Evolutionary conservation across 2,797 vertebrate species (phyloP), one percentile per base, ranked within the genome.

Genomic region (Capromys pilorides): DNA sequence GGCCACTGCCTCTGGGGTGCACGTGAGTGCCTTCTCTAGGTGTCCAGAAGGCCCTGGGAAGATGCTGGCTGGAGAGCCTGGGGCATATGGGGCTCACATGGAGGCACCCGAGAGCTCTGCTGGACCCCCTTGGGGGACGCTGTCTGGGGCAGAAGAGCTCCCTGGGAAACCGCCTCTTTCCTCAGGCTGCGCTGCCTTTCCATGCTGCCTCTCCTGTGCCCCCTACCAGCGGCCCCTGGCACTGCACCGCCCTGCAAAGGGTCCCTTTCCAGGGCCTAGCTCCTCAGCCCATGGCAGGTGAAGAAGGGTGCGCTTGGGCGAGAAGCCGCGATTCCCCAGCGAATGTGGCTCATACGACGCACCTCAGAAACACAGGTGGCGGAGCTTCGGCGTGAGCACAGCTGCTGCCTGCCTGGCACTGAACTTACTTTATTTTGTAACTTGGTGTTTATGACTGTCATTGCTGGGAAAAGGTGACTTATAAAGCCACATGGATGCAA

Each of bases 341-440:
- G 33, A 11, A 5, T 11, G 49, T 1, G 3, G 13, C 75, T 33
- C 5, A 6, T 10, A 0, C 8, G 4, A 5, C 0, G 39, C 0
- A 0, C 62, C 57, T 41, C 10, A 26, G n/a, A 45, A 61, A n/a
- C 83, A 14, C 51, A 0, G 14, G 8, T 1, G 24, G 33, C 31
- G 16, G 14, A 24, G 2, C 1, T 26, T 61, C 31, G 39, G 21
- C 2, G 51, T 26, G 24, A 66, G 26, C 10, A 2, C 6, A 5
- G 3, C 0, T 39, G 51, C 0, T 14, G 8, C 3, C 8, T 1
- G 33, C 51, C n/a, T 6, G 12, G 4, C 21, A 59, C 45, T 45
- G 33, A 39, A 24, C 3, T 31, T 13, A 45, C 11, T 45, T 57
- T 31, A n/a, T 49, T 36, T 45, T 24, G 28, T n/a, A 64, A 36